Conservation (phyloP, 2,113 vertebrate species). For the Lasiurus borealis region DNA sequence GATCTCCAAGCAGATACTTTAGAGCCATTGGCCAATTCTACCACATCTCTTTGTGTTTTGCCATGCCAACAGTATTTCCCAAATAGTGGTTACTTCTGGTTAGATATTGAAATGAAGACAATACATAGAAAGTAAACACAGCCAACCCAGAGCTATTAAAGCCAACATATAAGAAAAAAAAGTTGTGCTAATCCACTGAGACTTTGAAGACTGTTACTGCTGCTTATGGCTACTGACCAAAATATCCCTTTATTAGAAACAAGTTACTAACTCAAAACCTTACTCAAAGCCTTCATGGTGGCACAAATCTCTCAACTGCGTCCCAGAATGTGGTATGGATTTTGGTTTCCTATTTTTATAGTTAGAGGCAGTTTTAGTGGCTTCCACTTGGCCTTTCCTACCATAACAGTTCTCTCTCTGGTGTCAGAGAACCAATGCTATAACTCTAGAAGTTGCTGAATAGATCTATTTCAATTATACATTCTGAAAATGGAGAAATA, state of each 20-base stretch:
- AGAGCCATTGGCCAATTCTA: background rate
- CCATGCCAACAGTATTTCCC: background rate
- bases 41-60: background rate
- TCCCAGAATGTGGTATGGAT: background rate
- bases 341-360: constrained; percentile 7
- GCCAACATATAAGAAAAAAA: too few species aligned
- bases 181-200: background rate
- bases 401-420: background rate
- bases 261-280: background rate
- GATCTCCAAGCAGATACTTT: background rate
- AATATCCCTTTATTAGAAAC: background rate
- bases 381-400: background rate
- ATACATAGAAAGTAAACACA: background rate
- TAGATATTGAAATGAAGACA: background rate
- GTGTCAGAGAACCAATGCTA: background rate
- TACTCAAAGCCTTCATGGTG: background rate
- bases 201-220: background rate
- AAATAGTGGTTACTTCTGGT: background rate
- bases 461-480: background rate
- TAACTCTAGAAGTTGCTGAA: background rate
- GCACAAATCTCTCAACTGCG: background rate
- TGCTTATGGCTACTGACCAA: background rate
- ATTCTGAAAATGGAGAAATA: background rate
- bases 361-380: background rate
- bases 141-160: background rate